Percentiles rank a stretch among this genome's conserved stretches.
Conservation (phyloP, 2,888 invertebrate species). For the Drosophila nr. fundita region DNA sequence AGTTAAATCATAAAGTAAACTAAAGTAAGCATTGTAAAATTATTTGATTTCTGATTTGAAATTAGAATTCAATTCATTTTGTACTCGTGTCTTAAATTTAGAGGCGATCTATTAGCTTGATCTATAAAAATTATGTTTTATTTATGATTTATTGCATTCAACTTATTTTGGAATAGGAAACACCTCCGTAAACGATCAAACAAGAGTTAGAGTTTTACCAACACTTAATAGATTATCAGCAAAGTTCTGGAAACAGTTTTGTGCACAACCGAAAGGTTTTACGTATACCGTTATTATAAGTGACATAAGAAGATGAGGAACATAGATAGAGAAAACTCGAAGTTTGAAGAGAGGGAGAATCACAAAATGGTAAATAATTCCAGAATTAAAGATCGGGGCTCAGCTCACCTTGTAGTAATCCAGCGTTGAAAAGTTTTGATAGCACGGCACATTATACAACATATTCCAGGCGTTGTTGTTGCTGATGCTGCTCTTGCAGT, state of each 20-base stretch:
- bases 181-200: background rate
- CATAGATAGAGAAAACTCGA: background rate
- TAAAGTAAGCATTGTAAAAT: background rate
- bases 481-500: slow-evolving; percentile 20
- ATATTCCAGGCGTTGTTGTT: slow-evolving; percentile 79
- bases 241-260: slow-evolving; percentile 1
- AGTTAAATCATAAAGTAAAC: background rate
- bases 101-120: no score
- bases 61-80: background rate
- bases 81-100: background rate
- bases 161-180: background rate
- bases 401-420: slow-evolving; percentile 85
- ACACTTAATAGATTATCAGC: background rate
- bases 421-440: slow-evolving; percentile 85
- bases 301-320: slow-evolving; percentile 22
- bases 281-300: slow-evolving; percentile 14
- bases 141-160: background rate
- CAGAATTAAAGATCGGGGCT: background rate
- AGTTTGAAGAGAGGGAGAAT: background rate
- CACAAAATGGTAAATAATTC: background rate
- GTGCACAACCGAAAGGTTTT: background rate
- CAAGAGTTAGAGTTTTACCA: no score
- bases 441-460: slow-evolving; percentile 85
- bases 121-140: background rate
- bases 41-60: background rate